phyloP scores from a whole-genome alignment of 2,797 vertebrate species.

The Lemur catta region DNA sequence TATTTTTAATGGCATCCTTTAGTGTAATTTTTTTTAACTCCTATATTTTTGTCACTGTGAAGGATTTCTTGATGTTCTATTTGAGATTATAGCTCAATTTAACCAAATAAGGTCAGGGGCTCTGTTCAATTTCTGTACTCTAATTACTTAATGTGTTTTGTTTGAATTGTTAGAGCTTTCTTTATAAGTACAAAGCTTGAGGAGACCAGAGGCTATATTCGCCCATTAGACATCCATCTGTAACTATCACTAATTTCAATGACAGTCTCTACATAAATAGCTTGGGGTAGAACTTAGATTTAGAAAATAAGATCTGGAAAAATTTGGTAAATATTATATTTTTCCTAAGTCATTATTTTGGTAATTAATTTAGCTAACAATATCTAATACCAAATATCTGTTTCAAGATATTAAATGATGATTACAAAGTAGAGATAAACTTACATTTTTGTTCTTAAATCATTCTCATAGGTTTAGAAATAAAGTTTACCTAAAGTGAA shows the following conservation, averaged over 20 bases:
- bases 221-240: background rate
- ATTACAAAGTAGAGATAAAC: background rate
- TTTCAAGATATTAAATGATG: background rate
- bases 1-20: background rate
- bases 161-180: background rate
- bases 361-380: background rate
- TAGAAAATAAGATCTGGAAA: background rate
- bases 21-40: background rate
- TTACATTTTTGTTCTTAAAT: slow-evolving; percentile 31
- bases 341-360: background rate
- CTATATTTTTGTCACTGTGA: background rate
- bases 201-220: background rate
- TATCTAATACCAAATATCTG: background rate
- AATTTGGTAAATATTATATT: background rate
- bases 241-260: background rate
- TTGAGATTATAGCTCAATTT: slow-evolving; percentile 37
- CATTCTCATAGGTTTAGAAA: slow-evolving; percentile 55
- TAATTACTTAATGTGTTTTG: slow-evolving; percentile 41
- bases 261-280: background rate
- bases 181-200: slow-evolving; percentile 17
- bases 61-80: background rate
- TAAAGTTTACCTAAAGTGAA: slow-evolving; percentile 53
- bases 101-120: background rate
- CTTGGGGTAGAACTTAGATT: background rate
- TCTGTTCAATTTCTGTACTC: background rate